Conservation (phyloP, 2,797 vertebrate genomes). For the Muraenolepis orangiensis region DNA sequence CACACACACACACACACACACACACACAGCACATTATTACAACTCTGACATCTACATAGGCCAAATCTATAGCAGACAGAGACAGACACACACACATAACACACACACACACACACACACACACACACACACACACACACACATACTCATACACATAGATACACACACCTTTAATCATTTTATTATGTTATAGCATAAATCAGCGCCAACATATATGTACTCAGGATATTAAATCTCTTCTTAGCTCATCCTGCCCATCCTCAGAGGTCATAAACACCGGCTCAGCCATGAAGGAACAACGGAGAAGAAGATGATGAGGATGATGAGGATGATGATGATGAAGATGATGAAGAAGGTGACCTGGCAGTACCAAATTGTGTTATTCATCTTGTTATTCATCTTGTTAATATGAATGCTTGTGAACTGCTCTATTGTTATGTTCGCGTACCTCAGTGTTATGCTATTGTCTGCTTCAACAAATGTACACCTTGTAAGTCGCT, state of each 20-base stretch:
- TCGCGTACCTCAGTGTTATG: too few relatives aligned
- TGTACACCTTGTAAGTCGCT: too few relatives aligned
- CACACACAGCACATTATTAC: constrained; percentile 37
- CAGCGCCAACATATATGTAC: constrained; percentile 21
- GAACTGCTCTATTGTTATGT: too few relatives aligned
- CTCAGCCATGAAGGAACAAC: too few relatives aligned
- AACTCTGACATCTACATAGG: constrained; percentile 15
- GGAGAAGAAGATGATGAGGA: neutral
- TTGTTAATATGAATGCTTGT: too few relatives aligned
- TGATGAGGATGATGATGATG: neutral
- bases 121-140: neutral
- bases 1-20: too few relatives aligned
- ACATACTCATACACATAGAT: constrained; percentile 5
- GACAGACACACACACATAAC: neutral
- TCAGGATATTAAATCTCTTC: constrained; percentile 53
- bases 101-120: neutral
- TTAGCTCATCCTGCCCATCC: constrained; percentile 23
- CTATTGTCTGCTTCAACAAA: too few relatives aligned
- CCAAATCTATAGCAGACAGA: constrained; percentile 18
- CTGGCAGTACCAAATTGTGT: too few relatives aligned
- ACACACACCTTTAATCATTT: constrained; percentile 15
- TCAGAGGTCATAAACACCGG: constrained; percentile 8
- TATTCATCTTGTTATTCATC: too few relatives aligned
- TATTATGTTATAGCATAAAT: constrained; percentile 40
- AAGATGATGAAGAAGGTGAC: too few relatives aligned